Base-by-base conservation (phyloP, 1,140 invertebrate species). In the Plodia interpunctella region DNA sequence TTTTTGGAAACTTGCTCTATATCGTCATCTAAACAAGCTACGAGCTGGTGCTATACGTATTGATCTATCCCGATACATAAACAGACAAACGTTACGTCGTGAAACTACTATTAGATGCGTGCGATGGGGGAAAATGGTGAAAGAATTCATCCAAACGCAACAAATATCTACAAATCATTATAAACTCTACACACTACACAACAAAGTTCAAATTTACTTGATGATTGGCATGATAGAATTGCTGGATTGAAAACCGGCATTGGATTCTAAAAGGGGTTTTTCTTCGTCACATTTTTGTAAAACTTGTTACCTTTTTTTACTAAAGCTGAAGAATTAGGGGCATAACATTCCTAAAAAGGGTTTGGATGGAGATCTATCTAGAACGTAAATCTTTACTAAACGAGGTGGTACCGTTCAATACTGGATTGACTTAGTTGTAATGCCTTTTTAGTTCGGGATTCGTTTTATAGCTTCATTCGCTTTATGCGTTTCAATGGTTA, bases 341-440 rank as follows among this genome's bases (percentile, higher is more conserved):
- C 2, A 44, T 44, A 44, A 44, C n/a, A 44, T n/a, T 13, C 38
- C 38, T 44, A 44, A 44, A 44, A 44, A 44, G 38, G 38, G 38
- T n/a, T 44, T 15, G 2, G 38, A 44, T 44, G 38, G 15, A 44
- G 38, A 44, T 44, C 38, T 44, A 44, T 44, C 38, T 44, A 0
- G 38, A n/a, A 44, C 38, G 38, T 44, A 44, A 44, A 44, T 44
- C 38, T 44, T 44, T 44, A 44, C 38, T 44, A 44, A 44, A 44
- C 38, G 38, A 44, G 38, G 13, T 44, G 8, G 38, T 44, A 44
- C 38, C 13, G 13, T 5, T 44, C 38, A 3, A 44, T 44, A 2
- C 38, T 44, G 38, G 38, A 44, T 44, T 44, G 38, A 44, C 13
- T 44, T 44, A 44, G 38, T 44, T 44, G 38, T 44, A 44, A 44